Evolutionary conservation across 2,888 invertebrate species (phyloP).

Genomic region (Macrophya annulata): DNA sequence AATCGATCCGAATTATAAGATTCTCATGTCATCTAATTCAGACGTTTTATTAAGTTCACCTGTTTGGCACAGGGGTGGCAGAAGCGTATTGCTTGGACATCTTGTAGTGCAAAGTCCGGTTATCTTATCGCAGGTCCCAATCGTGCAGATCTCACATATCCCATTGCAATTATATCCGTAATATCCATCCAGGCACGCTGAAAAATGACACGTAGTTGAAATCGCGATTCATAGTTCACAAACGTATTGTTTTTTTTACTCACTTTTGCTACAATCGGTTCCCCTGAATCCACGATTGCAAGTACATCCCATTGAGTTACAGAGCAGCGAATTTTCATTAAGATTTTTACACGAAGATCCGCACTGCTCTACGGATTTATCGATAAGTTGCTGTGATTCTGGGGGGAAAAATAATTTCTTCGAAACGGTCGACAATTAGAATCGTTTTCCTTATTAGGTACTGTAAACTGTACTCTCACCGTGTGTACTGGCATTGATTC

Average conservation of each 20-base stretch:
- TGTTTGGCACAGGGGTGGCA: slow-evolving; percentile 42
- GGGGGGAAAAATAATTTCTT: not conserved
- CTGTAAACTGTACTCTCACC: not conserved
- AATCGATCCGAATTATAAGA: not conserved
- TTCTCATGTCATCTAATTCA: not conserved
- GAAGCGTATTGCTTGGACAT: not conserved
- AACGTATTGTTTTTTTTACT: not conserved
- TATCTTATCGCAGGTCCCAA: slow-evolving; percentile 44
- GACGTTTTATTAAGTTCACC: slow-evolving; percentile 45
- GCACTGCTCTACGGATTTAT: not conserved
- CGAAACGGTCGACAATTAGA: not conserved
- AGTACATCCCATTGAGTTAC: slow-evolving; percentile 52
- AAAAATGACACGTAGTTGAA: slow-evolving; percentile 54
- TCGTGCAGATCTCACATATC: slow-evolving; percentile 57
- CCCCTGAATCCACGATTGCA: slow-evolving; percentile 65
- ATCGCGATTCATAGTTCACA: not conserved
- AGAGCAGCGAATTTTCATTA: not conserved
- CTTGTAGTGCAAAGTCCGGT: slow-evolving; percentile 46
- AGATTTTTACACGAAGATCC: not conserved
- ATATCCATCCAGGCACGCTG: slow-evolving; percentile 57
- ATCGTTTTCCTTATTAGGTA: not conserved
- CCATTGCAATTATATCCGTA: slow-evolving; percentile 64
- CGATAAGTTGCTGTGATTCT: not conserved
- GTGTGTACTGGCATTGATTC: not conserved
- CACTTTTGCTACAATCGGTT: slow-evolving; percentile 56